phyloP scores from a whole-genome alignment of 92 coral and sea anemone genomes.

The Phenganax subtilis region DNA sequence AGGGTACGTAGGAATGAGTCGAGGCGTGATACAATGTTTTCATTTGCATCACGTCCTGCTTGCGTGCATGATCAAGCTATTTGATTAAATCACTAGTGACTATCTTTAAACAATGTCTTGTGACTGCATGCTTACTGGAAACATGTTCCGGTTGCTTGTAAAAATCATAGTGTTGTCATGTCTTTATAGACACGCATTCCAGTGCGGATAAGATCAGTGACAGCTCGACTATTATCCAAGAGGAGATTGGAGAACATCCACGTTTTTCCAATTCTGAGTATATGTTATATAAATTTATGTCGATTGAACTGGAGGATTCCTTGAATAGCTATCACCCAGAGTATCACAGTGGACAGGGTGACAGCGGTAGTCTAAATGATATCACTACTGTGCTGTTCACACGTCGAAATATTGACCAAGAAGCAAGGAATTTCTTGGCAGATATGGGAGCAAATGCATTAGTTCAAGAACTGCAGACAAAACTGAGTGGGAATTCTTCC shows the following conservation, averaged over 20 bases:
- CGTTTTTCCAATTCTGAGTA: conserved; percentile 8
- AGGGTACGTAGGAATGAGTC: too few species aligned
- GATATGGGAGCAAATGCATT: neutral
- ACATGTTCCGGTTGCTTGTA: too few species aligned
- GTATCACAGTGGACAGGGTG: neutral
- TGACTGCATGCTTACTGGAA: too few species aligned
- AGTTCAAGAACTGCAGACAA: neutral
- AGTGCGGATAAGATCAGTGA: neutral
- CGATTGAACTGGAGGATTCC: conserved; percentile 13
- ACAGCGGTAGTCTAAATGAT: conserved; percentile 30
- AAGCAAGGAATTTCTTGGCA: conserved; percentile 58
- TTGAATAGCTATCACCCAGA: neutral
- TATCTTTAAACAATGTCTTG: too few species aligned
- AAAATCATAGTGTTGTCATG: too few species aligned
- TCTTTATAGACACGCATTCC: too few species aligned
- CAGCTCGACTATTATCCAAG: neutral
- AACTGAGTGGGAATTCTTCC: neutral
- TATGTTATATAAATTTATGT: conserved; percentile 18
- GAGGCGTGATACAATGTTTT: too few species aligned
- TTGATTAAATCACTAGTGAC: too few species aligned
- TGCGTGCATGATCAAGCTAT: too few species aligned
- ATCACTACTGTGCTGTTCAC: conserved; percentile 67
- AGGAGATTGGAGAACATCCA: neutral
- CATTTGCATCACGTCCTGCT: too few species aligned
- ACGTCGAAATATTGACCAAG: conserved; percentile 61